These are phyloP conservation scores for Siniperca obscura DNA, from an alignment of 2,797 vertebrate species.

Conservation along the genomic window DNA sequence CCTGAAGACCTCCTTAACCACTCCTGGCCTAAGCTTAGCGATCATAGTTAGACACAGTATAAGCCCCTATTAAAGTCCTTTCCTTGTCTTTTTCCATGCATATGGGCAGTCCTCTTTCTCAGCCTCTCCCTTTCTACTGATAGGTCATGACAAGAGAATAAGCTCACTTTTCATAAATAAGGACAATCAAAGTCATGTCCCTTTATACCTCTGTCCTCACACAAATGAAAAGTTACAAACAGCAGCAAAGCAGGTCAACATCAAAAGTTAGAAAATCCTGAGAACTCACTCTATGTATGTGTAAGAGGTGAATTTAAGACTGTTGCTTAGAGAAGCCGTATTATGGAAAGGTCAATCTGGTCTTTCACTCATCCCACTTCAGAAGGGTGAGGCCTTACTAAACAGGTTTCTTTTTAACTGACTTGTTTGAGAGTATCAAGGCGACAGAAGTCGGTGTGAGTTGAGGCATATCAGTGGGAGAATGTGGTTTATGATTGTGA, in stretches of 20 bases:
- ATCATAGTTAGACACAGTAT: slow-evolving; percentile 14
- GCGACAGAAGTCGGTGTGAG: slow-evolving; percentile 23
- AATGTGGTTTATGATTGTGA: slow-evolving; percentile 18
- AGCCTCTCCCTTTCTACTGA: not conserved
- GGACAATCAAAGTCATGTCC: not conserved
- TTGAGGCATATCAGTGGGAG: slow-evolving; percentile 4
- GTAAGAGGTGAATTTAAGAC: slow-evolving; percentile 17
- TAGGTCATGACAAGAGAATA: not conserved
- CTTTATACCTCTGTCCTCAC: not conserved
- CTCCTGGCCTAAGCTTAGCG: slow-evolving; percentile 16
- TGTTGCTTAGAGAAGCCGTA: slow-evolving; percentile 9
- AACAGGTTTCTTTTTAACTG: slow-evolving; percentile 40
- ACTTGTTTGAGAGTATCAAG: slow-evolving; percentile 27
- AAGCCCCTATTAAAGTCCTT: not conserved
- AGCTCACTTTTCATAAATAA: slow-evolving; percentile 9
- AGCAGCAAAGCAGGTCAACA: not conserved
- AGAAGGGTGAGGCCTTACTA: slow-evolving; percentile 29
- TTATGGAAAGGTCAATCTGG: slow-evolving; percentile 30
- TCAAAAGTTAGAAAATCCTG: slow-evolving; percentile 4
- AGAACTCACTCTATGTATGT: slow-evolving; percentile 3
- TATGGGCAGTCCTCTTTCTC: not conserved
- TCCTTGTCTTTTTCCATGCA: slow-evolving; percentile 2
- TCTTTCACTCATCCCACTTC: slow-evolving; percentile 11
- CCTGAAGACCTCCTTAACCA: slow-evolving; percentile 41
- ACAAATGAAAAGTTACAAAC: slow-evolving; percentile 18